These are phyloP conservation scores for Cotesia chilonis DNA, from an alignment of 1,140 invertebrate genomes.

Conservation along the genomic window DNA sequence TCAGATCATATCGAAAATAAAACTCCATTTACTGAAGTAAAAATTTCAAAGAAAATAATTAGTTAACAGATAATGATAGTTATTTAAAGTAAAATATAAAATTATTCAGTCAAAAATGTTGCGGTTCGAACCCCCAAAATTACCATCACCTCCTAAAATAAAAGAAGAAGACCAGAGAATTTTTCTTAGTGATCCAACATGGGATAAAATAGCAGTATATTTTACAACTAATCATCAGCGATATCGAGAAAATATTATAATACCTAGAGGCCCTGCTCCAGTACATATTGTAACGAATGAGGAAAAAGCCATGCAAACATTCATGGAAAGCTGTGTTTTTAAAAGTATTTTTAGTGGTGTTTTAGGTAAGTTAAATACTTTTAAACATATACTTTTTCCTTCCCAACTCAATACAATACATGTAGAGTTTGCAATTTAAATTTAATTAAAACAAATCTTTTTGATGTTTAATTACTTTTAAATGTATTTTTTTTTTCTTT, in stretches of 20 bases:
- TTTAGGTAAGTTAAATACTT: conserved; percentile 72
- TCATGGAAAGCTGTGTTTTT: conserved; percentile 92
- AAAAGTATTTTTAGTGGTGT: conserved; percentile 91
- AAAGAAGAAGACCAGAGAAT: conserved; percentile 33
- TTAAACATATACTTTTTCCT: conserved; percentile 23
- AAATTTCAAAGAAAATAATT: no score
- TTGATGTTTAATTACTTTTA: no score
- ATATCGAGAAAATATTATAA: conserved; percentile 82
- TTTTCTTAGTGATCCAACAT: conserved; percentile 48
- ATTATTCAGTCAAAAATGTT: no score
- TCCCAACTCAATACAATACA: conserved; percentile 1
- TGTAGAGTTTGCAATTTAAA: no score
- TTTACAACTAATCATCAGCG: conserved; percentile 60
- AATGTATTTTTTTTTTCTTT: no score
- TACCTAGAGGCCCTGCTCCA: conserved; percentile 79
- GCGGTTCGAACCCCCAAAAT: conserved; percentile 33
- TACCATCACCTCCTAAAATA: not conserved
- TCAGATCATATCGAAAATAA: no score
- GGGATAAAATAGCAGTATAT: conserved; percentile 55
- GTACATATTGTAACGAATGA: conserved; percentile 84
- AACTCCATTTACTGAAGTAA: no score
- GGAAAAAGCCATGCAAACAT: conserved; percentile 85
- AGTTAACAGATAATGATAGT: no score
- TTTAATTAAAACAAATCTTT: no score
- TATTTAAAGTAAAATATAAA: no score